Conservation (phyloP, 1,140 invertebrate species). For the Drosophila grimshawi region DNA sequence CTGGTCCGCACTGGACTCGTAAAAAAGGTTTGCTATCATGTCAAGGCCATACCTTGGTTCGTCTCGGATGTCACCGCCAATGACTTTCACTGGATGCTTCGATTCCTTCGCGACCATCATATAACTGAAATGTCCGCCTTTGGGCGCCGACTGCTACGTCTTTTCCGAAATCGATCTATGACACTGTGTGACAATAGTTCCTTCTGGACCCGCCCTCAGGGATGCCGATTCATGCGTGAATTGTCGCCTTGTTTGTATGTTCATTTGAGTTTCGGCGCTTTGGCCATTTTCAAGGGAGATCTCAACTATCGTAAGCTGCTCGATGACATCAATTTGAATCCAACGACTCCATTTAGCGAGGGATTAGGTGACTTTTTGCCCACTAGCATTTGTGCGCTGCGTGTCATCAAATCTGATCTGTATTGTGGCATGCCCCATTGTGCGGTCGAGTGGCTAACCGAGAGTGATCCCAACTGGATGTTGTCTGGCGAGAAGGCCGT, state of each 20-base stretch:
- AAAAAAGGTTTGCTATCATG: constrained; percentile 91
- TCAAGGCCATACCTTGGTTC: constrained; percentile 97
- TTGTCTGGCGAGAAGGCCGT: constrained; percentile 92
- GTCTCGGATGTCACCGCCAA: constrained; percentile 93
- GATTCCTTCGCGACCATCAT: constrained; percentile 39
- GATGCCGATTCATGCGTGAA: constrained; percentile 90
- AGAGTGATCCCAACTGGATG: constrained; percentile 90
- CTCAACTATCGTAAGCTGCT: constrained; percentile 98
- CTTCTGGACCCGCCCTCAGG: constrained; percentile 95
- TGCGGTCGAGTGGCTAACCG: constrained; percentile 86
- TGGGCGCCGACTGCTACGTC: constrained; percentile 86
- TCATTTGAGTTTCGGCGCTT: constrained; percentile 88
- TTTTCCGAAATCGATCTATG: constrained; percentile 85
- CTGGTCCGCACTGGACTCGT: constrained; percentile 88
- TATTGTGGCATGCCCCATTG: constrained; percentile 90
- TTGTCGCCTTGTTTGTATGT: constrained; percentile 89
- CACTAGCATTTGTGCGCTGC: constrained; percentile 90
- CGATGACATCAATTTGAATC: constrained; percentile 93
- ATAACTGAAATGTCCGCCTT: constrained; percentile 60
- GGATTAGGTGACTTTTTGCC: constrained; percentile 93
- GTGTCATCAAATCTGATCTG: constrained; percentile 96
- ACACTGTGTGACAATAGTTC: constrained; percentile 85
- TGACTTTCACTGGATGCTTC: constrained; percentile 91
- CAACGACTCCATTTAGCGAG: constrained; percentile 88
- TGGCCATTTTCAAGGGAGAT: constrained; percentile 97